Evolutionary conservation across 1,140 invertebrate genomes (phyloP).

Genomic region (Pectinophora gossypiella): DNA sequence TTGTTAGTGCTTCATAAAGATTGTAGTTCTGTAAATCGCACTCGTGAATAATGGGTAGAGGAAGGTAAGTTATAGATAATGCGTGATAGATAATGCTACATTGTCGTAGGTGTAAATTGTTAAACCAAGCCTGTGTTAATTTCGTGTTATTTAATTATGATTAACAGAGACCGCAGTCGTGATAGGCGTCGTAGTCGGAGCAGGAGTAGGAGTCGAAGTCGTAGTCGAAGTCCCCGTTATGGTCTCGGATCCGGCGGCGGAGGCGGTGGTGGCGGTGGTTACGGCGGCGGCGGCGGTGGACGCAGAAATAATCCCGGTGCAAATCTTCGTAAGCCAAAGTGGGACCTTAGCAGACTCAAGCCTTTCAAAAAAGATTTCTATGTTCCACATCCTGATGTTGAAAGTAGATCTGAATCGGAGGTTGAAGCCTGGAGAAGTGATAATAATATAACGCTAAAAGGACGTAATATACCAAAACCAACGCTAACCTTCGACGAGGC

Average conservation of each 20-base stretch:
- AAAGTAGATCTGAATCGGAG: slow-evolving; percentile 81
- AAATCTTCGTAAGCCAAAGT: slow-evolving; percentile 81
- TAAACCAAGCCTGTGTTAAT: too few relatives aligned
- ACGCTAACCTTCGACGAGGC: slow-evolving; percentile 89
- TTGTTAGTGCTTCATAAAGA: too few relatives aligned
- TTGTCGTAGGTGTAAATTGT: too few relatives aligned
- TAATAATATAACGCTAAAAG: slow-evolving; percentile 89
- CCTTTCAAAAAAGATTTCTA: slow-evolving; percentile 97
- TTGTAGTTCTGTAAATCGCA: too few relatives aligned
- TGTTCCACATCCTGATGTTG: slow-evolving; percentile 84
- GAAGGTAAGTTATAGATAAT: slow-evolving; percentile 42
- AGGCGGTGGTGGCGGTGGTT: slow-evolving; percentile 60
- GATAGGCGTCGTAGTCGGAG: slow-evolving; percentile 61
- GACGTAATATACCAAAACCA: slow-evolving; percentile 87
- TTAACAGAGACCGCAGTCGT: slow-evolving; percentile 55
- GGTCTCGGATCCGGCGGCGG: slow-evolving; percentile 48
- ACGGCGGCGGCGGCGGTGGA: slow-evolving; percentile 74
- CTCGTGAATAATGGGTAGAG: slow-evolving; percentile 39
- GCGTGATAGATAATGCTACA: slow-evolving; percentile 4
- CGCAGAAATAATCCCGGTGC: slow-evolving; percentile 75
- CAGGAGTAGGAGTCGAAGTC: slow-evolving; percentile 54
- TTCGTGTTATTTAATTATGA: too few relatives aligned
- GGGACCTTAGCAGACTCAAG: slow-evolving; percentile 86
- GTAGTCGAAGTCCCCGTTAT: slow-evolving; percentile 60
- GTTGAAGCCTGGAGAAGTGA: slow-evolving; percentile 84